phyloP scores from a whole-genome alignment of 2,113 vertebrate species.

The Laticauda colubrina region DNA sequence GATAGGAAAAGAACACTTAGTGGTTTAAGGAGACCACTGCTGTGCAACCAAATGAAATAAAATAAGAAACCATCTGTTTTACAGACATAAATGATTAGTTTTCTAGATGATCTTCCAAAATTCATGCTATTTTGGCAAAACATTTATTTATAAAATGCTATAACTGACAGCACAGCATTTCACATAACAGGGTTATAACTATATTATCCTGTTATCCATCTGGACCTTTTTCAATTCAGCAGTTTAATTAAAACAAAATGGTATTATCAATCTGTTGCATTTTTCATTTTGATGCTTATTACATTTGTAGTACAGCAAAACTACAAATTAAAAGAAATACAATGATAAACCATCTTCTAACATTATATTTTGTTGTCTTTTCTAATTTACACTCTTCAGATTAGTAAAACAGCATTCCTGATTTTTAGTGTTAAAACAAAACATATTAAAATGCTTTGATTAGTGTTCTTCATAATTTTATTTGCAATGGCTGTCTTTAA shows the following conservation, averaged over 20 bases:
- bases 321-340: constrained; percentile 76
- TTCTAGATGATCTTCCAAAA: constrained; percentile 69
- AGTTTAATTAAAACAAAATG: constrained; percentile 83
- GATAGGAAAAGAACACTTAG: constrained; percentile 34
- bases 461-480: constrained; percentile 35
- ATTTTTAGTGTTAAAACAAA: constrained; percentile 64
- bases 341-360: constrained; percentile 71
- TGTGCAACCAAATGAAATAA: constrained; percentile 68
- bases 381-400: constrained; percentile 66
- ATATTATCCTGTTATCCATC: constrained; percentile 80
- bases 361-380: constrained; percentile 71
- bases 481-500: constrained; percentile 46
- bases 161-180: constrained; percentile 67
- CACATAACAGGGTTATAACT: constrained; percentile 76
- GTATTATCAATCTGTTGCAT: constrained; percentile 84
- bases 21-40: constrained; percentile 48
- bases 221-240: constrained; percentile 81
- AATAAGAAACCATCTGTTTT: constrained; percentile 77
- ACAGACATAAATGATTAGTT: constrained; percentile 74
- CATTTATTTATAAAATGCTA: constrained; percentile 68
- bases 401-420: constrained; percentile 68
- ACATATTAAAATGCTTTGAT: constrained; percentile 18
- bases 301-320: constrained; percentile 78
- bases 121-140: constrained; percentile 69
- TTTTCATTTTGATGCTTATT: constrained; percentile 83